Evolutionary conservation across 1,140 invertebrate species (phyloP), one percentile per base, ranked within the genome.

Genomic region (Bombus pyrosoma): DNA sequence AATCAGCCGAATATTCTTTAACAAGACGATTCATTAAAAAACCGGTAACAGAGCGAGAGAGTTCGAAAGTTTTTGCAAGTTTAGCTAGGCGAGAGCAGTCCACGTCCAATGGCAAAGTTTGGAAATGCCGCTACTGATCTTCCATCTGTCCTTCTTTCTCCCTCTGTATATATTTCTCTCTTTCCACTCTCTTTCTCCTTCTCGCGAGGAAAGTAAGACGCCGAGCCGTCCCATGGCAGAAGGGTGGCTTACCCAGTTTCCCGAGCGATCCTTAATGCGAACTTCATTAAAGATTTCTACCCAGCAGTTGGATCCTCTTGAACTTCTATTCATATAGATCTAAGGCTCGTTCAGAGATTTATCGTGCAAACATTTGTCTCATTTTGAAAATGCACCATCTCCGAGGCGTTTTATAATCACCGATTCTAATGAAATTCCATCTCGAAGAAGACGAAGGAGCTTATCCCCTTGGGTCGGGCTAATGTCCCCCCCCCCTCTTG

Each of bases 211-310:
- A 68, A 74, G 68, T 68, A 77, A 86, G 73, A 69, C 73, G 39
- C 28, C 72, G 43, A 41, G 22, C 15, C 13, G 66, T 71, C 59
- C n/a, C 8, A 69, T 28, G 13, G 10, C 4, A 37, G 37, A 43
- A 22, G 47, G 81, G 34, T 76, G 57, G 57, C 80, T 86, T 83
- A 86, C 85, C 85, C 85, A 86, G 85, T 83, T 83, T 83, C 81
- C 22, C 74, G 64, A 76, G 39, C 66, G 68, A 73, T 83, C 73
- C 71, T 83, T 76, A 83, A 86, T 77, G 68, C 81, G 81, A 82
- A 86, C 85, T 86, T 86, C 85, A 86, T 86, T 86, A 86, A 86
- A 75, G 81, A 77, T 86, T 86, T 71, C 85, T 71, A 57, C 53
- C 18, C 32, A 68, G 12, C 53, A 72, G 76, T 72, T 72, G 83